These are phyloP conservation scores for Apis cerana DNA, from an alignment of 1,140 invertebrate species.

Conservation along the genomic window DNA sequence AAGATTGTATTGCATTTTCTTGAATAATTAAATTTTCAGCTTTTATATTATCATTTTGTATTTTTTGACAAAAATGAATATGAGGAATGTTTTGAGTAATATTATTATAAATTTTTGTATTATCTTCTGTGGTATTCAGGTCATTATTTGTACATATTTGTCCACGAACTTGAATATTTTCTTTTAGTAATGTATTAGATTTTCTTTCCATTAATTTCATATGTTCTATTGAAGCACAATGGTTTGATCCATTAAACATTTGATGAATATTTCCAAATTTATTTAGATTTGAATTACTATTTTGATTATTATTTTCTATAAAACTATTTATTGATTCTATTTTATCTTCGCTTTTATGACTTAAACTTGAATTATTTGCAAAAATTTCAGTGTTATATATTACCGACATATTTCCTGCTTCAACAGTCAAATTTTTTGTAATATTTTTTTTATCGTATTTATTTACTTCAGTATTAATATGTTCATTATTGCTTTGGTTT, in stretches of 20 bases:
- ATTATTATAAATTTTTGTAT: conserved; percentile 9
- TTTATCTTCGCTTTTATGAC: conserved; percentile 42
- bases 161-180: conserved; percentile 6
- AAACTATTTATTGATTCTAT: conserved; percentile 54
- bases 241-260: conserved; percentile 49
- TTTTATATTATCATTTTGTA: conserved; percentile 40
- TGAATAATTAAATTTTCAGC: conserved; percentile 12
- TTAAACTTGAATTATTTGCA: conserved; percentile 23
- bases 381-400: conserved; percentile 4
- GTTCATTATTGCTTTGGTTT: conserved; percentile 63
- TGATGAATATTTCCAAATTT: conserved; percentile 63
- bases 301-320: conserved; percentile 45
- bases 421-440: conserved; percentile 13
- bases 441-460: conserved; percentile 28
- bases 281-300: conserved; percentile 20
- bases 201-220: conserved; percentile 47
- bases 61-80: conserved; percentile 34
- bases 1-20: conserved; percentile 28
- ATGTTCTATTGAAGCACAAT: conserved; percentile 53
- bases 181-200: conserved; percentile 22
- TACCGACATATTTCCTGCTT: conserved; percentile 19
- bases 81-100: conserved; percentile 33
- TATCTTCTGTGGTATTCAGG: conserved; percentile 21
- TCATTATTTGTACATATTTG: conserved; percentile 29
- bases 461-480: conserved; percentile 42